A percentile compares a stretch with the other conserved stretches of the same genome.
These are phyloP conservation scores for Saccostrea glomerata DNA, from an alignment of 1,140 invertebrate genomes.

Conservation along the genomic window DNA sequence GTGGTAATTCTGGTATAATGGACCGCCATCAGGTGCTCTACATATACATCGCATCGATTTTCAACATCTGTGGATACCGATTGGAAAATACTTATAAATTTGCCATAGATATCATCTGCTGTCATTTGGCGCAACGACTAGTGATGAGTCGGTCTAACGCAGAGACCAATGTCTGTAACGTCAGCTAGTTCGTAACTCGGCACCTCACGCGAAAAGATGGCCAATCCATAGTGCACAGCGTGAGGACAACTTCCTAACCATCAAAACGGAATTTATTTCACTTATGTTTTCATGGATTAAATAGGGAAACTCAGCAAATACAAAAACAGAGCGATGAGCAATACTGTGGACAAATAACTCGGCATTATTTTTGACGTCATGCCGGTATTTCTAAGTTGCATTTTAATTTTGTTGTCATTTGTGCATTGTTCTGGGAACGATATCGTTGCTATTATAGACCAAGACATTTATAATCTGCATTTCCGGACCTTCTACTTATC, in stretches of 20 bases:
- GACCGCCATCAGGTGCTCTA: neutral
- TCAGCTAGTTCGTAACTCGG: neutral
- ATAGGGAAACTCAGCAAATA: neutral
- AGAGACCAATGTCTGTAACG: neutral
- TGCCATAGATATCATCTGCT: conserved; percentile 29
- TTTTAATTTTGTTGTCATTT: neutral
- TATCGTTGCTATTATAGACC: conserved; percentile 7
- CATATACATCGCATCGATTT: conserved; percentile 23
- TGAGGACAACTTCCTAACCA: neutral
- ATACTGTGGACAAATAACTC: neutral
- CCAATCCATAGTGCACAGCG: neutral
- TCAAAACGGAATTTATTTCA: neutral
- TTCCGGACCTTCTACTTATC: conserved; percentile 16
- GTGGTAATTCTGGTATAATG: conserved; percentile 4
- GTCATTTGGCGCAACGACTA: conserved; percentile 18
- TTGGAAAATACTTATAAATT: conserved; percentile 33
- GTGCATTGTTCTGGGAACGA: neutral
- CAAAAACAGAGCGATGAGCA: neutral
- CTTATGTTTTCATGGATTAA: neutral
- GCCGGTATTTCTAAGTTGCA: neutral
- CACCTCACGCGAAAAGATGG: neutral
- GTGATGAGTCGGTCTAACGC: neutral
- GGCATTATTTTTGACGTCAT: conserved; percentile 18
- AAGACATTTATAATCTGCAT: conserved; percentile 12
- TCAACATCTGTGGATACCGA: conserved; percentile 26